Base-by-base conservation (phyloP, 2,797 vertebrate genomes). In the Bradypodion pumilum region DNA sequence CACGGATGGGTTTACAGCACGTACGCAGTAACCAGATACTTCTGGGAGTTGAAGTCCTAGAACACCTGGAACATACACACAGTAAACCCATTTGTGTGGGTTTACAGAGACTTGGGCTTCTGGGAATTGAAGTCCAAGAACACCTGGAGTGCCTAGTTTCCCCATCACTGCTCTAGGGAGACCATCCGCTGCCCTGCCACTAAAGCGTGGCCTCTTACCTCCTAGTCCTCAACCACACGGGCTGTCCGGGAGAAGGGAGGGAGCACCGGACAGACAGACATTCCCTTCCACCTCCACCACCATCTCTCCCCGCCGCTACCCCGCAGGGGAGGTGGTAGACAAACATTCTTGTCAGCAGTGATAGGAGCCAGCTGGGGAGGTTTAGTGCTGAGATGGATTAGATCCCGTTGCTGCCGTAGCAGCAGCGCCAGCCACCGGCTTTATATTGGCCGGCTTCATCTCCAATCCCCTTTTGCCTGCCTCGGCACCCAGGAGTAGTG, bases 331-430 rank as follows among this genome's bases (percentile, higher is more conserved):
- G 72, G 78, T 19, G 25, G 86, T 3, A 90, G 92, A 89, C 29
- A 80, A 85, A 74, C 96, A 97, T 97, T 97, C 97, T 94, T 96
- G 96, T 97, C 97, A 96, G 95, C 94, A 74, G 84, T 94, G 97
- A 95, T 95, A 95, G 95, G 82, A 97, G 95, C 95, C 97, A 97
- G 97, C 97, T 97, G 97, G 96, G 94, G 93, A 92, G 93, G 90
- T 91, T 93, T 92, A 94, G 91, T 88, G 90, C 89, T 23, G 82
- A 90, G 27, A 90, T 89, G 94, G 95, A 96, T 97, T 97, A 97
- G 91, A 59, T 81, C 94, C 87, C n/a, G 78, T 15, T 74, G 73
- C 49, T 80, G 86, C 91, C 80, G 91, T 70, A 90, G 92, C 91
- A 21, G 62, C 60, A 19, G 29, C 42, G 21, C 29, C 37, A 63